Evolutionary conservation across 2,888 invertebrate genomes (phyloP), one percentile per base, ranked within the genome.

Genomic region (Odontomyia ornata): DNA sequence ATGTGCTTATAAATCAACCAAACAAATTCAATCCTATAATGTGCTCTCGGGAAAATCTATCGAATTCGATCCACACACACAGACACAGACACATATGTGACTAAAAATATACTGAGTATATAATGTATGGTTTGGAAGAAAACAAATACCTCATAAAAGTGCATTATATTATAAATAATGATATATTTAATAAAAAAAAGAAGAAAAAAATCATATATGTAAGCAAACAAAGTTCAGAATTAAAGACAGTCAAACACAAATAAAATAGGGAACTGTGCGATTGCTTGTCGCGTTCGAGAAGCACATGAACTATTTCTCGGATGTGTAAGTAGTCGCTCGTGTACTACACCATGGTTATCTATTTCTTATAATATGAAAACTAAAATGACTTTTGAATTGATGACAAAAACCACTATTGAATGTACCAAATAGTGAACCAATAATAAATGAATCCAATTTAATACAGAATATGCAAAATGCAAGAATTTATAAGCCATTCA

Each of bases 101-200:
- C 46, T 5, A 11, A 69, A 69, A 72, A 57, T 36, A 77, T 36
- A 9, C 36, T 36, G 36, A 36, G 67, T 11, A 72, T 67, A 79
- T 78, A 76, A 73, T 78, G 69, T 78, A 77, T 73, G 76, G 79
- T 77, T 77, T 75, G 79, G 72, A 77, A 78, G 77, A 79, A 79
- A 80, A 77, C 72, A 79, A 80, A 81, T 81, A 81, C 81, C 81
- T 81, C 81, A 81, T 80, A 79, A 79, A 81, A 81, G 81, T 81
- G 81, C 81, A 81, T 80, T 80, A 79, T 79, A 77, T 79, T 79
- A 79, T 76, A 77, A 52, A 77, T 76, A 75, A 77, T 76, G 69
- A 78, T 76, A 76, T 76, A 77, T 60, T 75, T 64, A 77, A 75
- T 72, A 28, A 77, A 56, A 76, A 75, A 79, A 47, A 67, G 47